These are phyloP conservation scores for Eupristina koningsbergeri DNA, from an alignment of 1,140 invertebrate genomes.

Conservation along the genomic window DNA sequence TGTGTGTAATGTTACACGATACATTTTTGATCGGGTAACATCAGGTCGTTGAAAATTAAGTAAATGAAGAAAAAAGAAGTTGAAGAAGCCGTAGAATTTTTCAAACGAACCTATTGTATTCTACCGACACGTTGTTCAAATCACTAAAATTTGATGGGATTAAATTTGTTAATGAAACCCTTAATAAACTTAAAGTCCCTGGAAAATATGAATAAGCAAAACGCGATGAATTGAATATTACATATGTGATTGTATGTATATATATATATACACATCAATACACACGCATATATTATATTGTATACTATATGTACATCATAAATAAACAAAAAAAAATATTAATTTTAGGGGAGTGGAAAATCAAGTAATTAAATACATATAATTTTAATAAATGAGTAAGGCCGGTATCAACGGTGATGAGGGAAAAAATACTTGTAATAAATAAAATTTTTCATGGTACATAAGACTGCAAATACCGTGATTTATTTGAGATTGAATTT, in stretches of 20 bases:
- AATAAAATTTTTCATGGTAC: neutral
- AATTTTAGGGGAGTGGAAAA: conserved; percentile 23
- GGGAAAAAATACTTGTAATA: neutral
- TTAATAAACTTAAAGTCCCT: neutral
- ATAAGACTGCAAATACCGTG: neutral
- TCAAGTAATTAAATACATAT: conserved; percentile 56
- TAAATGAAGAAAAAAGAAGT: neutral
- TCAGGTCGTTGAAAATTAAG: neutral
- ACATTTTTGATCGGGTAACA: neutral
- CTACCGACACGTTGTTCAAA: neutral
- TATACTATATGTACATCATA: conserved; percentile 43
- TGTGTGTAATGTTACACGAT: conserved; percentile 34
- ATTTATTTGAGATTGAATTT: neutral
- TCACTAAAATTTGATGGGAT: neutral
- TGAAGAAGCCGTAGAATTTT: neutral
- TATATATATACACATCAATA: conserved; percentile 52
- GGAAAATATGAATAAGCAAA: neutral
- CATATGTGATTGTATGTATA: conserved; percentile 52
- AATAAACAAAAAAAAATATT: conserved; percentile 29
- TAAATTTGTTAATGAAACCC: neutral
- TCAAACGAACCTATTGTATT: neutral
- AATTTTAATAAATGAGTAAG: conserved; percentile 48
- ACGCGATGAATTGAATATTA: neutral
- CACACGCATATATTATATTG: conserved; percentile 56
- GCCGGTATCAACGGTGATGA: neutral